Evolutionary conservation across 30 jellyfish, hydroid and myxozoan genomes (phyloP).

Genomic region (Aurelia sp.): DNA sequence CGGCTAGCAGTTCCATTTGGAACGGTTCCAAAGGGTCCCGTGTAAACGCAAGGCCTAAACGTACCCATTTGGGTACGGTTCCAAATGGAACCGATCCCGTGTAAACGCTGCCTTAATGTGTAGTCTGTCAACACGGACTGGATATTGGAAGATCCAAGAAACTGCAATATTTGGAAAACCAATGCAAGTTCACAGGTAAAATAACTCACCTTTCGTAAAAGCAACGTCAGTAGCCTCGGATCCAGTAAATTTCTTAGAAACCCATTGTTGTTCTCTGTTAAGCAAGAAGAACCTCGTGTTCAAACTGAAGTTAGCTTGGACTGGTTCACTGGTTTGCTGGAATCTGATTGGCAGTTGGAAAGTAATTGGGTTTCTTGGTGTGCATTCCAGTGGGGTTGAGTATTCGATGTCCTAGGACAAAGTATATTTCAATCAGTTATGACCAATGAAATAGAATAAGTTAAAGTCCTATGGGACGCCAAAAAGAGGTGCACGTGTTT

Average conservation of each 20-base stretch:
- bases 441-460: neutral
- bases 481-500: no score
- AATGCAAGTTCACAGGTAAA: no score
- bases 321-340: constrained; percentile 99
- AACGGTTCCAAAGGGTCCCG: no score
- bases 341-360: constrained; percentile 87
- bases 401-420: constrained; percentile 71
- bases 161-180: no score
- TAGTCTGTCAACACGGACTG: no score
- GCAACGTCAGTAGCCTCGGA: constrained; percentile 89
- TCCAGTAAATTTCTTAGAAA: constrained; percentile 70
- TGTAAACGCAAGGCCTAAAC: no score
- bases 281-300: constrained; percentile 89
- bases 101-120: no score
- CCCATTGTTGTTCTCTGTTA: constrained; percentile 74
- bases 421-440: neutral
- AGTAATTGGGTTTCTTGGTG: constrained; percentile 86
- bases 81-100: no score
- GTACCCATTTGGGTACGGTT: no score
- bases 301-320: constrained; percentile 90
- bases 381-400: constrained; percentile 81
- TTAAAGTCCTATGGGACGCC: no score
- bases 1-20: no score
- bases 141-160: no score
- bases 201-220: constrained; percentile 66